A percentile compares a stretch with the other conserved stretches of the same genome.
phyloP scores from a whole-genome alignment of 1,140 invertebrate species.

The Neodiprion pinetum region DNA sequence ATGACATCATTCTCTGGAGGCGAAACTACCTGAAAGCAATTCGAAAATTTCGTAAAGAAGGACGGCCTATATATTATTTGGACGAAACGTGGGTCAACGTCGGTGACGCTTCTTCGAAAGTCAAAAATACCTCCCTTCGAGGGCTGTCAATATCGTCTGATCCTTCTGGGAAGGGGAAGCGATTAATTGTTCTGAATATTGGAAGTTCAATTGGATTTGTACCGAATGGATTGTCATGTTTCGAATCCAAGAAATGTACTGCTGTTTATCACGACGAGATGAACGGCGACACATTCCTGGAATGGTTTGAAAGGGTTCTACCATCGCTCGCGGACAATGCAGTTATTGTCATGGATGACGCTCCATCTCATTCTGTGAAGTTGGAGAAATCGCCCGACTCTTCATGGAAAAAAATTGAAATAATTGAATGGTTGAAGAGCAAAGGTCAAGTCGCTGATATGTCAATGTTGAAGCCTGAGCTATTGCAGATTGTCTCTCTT shows the following conservation, averaged over 20 bases:
- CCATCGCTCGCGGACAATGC: background rate
- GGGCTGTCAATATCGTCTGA: background rate
- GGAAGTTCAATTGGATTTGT: background rate
- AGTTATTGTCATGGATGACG: conserved; percentile 4
- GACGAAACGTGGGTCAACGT: conserved; percentile 18
- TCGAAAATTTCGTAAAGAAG: conserved; percentile 11
- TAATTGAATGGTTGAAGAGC: background rate
- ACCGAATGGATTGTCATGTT: background rate
- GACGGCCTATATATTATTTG: conserved; percentile 12
- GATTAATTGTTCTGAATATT: background rate
- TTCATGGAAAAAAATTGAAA: background rate
- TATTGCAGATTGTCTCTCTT: background rate
- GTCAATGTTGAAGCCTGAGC: background rate
- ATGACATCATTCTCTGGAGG: background rate
- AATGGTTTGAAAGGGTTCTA: background rate
- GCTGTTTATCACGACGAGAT: background rate
- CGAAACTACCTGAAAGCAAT: conserved; percentile 9
- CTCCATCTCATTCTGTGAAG: background rate
- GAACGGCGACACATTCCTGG: background rate
- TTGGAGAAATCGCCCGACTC: background rate
- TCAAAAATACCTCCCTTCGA: background rate
- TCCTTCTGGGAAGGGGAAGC: background rate
- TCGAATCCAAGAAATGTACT: background rate
- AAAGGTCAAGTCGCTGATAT: background rate
- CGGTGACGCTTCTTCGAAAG: conserved; percentile 10